Percentiles rank a stretch among this genome's conserved stretches.
Evolutionary conservation across 2,113 vertebrate genomes (phyloP).

Genomic region (Oncorhynchus keta): DNA sequence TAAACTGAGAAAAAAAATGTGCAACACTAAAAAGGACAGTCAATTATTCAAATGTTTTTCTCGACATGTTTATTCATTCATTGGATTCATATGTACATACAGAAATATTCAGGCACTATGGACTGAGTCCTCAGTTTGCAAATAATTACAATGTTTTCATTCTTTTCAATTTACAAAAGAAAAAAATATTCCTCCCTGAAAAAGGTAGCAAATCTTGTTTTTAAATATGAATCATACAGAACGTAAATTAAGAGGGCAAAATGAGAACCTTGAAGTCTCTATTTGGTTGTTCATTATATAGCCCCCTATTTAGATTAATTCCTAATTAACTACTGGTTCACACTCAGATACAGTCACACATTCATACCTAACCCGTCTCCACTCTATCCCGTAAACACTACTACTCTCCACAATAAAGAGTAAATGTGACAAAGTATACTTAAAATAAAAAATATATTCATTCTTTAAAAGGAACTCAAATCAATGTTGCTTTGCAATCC

Average conservation of each 20-base stretch:
- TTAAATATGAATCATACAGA: conserved; percentile 65
- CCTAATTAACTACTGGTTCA: conserved; percentile 25
- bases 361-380: conserved; percentile 29
- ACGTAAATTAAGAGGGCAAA: conserved; percentile 35
- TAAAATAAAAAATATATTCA: conserved; percentile 24
- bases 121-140: conserved; percentile 62
- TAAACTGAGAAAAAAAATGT: background rate
- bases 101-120: conserved; percentile 77
- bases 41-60: conserved; percentile 31
- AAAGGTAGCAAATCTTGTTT: conserved; percentile 47
- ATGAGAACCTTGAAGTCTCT: conserved; percentile 40
- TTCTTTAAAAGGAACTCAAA: conserved; percentile 14
- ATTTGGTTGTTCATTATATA: conserved; percentile 49
- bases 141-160: conserved; percentile 64
- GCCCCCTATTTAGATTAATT: conserved; percentile 48
- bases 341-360: conserved; percentile 29
- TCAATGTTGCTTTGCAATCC: background rate
- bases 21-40: background rate
- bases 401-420: conserved; percentile 34
- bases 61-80: conserved; percentile 55
- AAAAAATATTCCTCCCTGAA: conserved; percentile 59
- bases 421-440: conserved; percentile 35
- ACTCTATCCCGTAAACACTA: conserved; percentile 35
- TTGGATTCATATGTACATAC: conserved; percentile 72
- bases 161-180: conserved; percentile 58